Conservation (phyloP, 2,797 vertebrate species). For the Gymnodraco acuticeps region DNA sequence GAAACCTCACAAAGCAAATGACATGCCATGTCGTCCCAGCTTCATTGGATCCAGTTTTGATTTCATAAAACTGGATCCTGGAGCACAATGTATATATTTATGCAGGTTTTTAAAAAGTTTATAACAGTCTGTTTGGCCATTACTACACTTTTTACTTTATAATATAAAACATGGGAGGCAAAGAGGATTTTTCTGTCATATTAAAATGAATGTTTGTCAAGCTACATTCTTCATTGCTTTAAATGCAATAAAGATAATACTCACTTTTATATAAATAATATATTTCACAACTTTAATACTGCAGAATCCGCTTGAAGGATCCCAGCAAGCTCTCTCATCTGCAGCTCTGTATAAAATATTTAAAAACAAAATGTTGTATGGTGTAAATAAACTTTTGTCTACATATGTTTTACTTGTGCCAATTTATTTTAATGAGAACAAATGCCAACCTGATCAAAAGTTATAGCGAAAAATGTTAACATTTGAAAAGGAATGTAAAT, state of each 20-base stretch:
- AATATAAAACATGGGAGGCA: slow-evolving; percentile 95
- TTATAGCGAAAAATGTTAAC: slow-evolving; percentile 90
- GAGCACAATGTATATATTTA: slow-evolving; percentile 99
- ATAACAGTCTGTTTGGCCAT: slow-evolving; percentile 99
- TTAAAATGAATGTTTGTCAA: slow-evolving; percentile 99
- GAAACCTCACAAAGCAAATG: slow-evolving; percentile 96
- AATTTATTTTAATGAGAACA: slow-evolving; percentile 95
- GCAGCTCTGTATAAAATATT: slow-evolving; percentile 99
- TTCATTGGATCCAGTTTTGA: slow-evolving; percentile 97
- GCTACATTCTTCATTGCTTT: slow-evolving; percentile 99
- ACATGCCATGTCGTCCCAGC: slow-evolving; percentile 97
- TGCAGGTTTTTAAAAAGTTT: slow-evolving; percentile 99
- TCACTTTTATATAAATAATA: slow-evolving; percentile 99
- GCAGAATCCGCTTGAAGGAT: slow-evolving; percentile 99
- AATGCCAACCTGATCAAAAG: slow-evolving; percentile 88
- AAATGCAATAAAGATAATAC: slow-evolving; percentile 99
- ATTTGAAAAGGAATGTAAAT: slow-evolving; percentile 92
- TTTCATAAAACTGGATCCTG: slow-evolving; percentile 96
- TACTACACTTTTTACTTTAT: slow-evolving; percentile 99
- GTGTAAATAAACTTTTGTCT: slow-evolving; percentile 99
- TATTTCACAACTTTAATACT: slow-evolving; percentile 99
- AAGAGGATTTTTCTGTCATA: slow-evolving; percentile 97
- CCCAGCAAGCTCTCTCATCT: slow-evolving; percentile 98
- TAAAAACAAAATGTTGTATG: slow-evolving; percentile 99
- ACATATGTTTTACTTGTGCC: slow-evolving; percentile 99